Percentiles rank a stretch among this genome's conserved stretches.
Conservation (phyloP, 2,888 invertebrate species). For the Bibio marci region DNA sequence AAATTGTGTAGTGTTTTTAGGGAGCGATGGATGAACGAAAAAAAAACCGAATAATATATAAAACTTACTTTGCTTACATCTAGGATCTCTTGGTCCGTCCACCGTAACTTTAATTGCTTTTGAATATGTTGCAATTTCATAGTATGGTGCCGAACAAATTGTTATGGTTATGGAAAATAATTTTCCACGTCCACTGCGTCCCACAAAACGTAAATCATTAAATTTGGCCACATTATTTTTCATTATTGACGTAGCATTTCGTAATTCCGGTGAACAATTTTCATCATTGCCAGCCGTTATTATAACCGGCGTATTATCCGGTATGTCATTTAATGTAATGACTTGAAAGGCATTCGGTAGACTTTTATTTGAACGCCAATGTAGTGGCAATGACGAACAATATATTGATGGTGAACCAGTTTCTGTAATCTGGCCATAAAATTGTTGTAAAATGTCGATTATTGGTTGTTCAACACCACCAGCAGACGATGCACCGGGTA, state of each 20-base stretch:
- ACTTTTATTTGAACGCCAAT: slow-evolving; percentile 97
- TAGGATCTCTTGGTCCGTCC: slow-evolving; percentile 93
- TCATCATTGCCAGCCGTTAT: slow-evolving; percentile 96
- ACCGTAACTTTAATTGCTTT: slow-evolving; percentile 99
- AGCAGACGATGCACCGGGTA: too few species aligned
- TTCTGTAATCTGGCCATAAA: slow-evolving; percentile 82
- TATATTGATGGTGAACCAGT: slow-evolving; percentile 92
- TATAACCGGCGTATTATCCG: slow-evolving; percentile 86
- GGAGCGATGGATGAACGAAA: too few species aligned
- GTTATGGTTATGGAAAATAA: slow-evolving; percentile 91
- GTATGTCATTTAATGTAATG: slow-evolving; percentile 80
- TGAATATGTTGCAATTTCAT: slow-evolving; percentile 81
- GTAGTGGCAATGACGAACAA: slow-evolving; percentile 83
- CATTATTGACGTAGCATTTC: slow-evolving; percentile 88
- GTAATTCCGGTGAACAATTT: slow-evolving; percentile 86
- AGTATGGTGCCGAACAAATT: slow-evolving; percentile 36
- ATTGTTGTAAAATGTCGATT: slow-evolving; percentile 67
- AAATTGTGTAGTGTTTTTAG: too few species aligned
- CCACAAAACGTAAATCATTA: slow-evolving; percentile 95
- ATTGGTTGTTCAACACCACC: slow-evolving; percentile 17
- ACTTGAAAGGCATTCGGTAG: slow-evolving; percentile 94
- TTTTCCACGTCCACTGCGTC: slow-evolving; percentile 92
- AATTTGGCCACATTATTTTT: slow-evolving; percentile 98
- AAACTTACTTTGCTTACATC: slow-evolving; percentile 89
- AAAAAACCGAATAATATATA: neutral